Conservation (phyloP, 2,888 invertebrate species). For the Erannis defoliaria region DNA sequence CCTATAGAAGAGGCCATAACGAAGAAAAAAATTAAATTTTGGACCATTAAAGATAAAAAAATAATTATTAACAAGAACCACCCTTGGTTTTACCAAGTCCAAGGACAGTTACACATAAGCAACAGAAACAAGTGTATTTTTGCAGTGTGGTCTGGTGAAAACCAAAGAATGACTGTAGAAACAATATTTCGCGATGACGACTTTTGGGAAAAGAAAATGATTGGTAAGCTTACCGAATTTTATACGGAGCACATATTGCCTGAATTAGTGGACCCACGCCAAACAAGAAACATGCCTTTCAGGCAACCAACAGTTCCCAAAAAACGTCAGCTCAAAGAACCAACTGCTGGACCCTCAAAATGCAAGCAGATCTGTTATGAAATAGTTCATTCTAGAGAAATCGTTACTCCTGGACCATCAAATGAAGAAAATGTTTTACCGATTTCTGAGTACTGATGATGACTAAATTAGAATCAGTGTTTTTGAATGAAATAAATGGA, state of each 20-base stretch:
- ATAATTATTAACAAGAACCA: slow-evolving; percentile 3
- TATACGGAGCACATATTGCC: neutral
- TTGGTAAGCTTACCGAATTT: neutral
- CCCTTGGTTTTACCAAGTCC: slow-evolving; percentile 9
- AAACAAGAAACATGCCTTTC: neutral
- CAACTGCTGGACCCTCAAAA: too few species aligned
- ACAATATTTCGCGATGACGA: neutral
- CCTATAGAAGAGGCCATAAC: neutral
- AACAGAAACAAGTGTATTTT: neutral
- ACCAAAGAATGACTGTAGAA: neutral
- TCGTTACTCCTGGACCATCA: too few species aligned
- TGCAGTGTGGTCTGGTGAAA: neutral
- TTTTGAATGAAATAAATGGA: too few species aligned
- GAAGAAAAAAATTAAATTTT: neutral
- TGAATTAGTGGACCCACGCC: neutral
- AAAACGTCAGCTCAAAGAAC: too few species aligned
- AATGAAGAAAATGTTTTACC: too few species aligned
- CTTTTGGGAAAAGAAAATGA: slow-evolving; percentile 3
- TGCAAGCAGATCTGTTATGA: too few species aligned
- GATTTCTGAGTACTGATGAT: too few species aligned
- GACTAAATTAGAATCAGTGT: too few species aligned
- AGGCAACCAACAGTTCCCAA: too few species aligned
- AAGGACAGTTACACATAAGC: slow-evolving; percentile 25
- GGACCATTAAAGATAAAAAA: neutral
- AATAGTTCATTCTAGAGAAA: too few species aligned